Conservation (phyloP, 1,140 invertebrate species). For the Calliopsis andreniformis region DNA sequence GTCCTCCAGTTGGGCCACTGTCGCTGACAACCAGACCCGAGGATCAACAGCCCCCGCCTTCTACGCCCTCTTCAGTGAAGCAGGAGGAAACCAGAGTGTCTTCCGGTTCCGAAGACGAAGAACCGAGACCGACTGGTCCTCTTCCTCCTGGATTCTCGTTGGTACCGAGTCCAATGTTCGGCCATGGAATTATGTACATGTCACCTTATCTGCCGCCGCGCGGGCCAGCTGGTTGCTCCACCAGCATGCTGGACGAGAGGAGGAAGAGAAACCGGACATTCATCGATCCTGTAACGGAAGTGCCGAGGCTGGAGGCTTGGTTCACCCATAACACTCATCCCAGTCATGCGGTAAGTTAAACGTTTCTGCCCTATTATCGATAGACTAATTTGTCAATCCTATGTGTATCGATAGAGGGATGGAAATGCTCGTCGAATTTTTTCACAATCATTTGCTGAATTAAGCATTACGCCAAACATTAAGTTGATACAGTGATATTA, state of each 20-base stretch:
- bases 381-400: conserved; percentile 39
- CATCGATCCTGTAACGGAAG: conserved; percentile 98
- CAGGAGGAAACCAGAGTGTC: conserved; percentile 79
- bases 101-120: conserved; percentile 79
- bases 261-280: conserved; percentile 98
- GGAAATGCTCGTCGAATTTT: no score
- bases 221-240: conserved; percentile 82
- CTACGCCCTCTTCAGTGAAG: conserved; percentile 74
- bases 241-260: conserved; percentile 88
- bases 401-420: not conserved
- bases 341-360: conserved; percentile 86
- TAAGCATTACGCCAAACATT: no score
- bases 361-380: conserved; percentile 21
- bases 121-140: conserved; percentile 79
- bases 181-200: conserved; percentile 95
- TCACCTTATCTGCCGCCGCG: conserved; percentile 86
- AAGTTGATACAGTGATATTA: no score
- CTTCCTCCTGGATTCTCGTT: conserved; percentile 87
- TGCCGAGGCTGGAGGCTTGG: conserved; percentile 97
- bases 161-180: conserved; percentile 92
- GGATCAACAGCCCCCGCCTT: conserved; percentile 72
- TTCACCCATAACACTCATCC: conserved; percentile 98
- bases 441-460: no score
- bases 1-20: conserved; percentile 84
- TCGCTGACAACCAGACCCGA: conserved; percentile 84